Evolutionary conservation across 2,888 invertebrate species (phyloP).

Genomic region (Athalia cordata): DNA sequence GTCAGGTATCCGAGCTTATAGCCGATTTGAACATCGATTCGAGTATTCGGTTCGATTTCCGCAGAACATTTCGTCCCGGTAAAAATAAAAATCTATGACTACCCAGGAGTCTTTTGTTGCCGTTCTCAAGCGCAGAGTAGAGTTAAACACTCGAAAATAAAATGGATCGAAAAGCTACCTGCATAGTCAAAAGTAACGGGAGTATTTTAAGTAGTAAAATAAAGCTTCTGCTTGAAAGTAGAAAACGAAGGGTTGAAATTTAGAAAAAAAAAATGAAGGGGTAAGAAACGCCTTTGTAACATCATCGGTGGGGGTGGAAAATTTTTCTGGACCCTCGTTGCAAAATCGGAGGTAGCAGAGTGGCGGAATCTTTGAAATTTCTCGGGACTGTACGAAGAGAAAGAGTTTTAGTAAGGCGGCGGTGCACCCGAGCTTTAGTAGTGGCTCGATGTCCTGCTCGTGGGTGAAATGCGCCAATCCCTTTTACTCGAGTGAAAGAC

Average conservation of each 20-base stretch:
- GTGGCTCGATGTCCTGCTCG: constrained; percentile 31
- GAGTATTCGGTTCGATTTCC: too few species aligned
- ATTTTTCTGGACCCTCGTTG: background rate
- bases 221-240: too few species aligned
- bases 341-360: background rate
- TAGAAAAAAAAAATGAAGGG: too few species aligned
- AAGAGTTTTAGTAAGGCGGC: constrained; percentile 8
- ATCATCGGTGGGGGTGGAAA: too few species aligned
- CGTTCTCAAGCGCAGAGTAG: constrained; percentile 3
- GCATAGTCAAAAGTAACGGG: too few species aligned
- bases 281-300: too few species aligned
- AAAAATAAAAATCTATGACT: background rate
- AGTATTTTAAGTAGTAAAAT: too few species aligned
- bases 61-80: background rate
- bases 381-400: constrained; percentile 1
- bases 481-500: constrained; percentile 22
- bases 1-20: too few species aligned
- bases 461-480: constrained; percentile 40
- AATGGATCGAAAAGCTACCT: too few species aligned
- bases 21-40: too few species aligned
- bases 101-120: constrained; percentile 19
- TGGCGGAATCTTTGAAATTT: background rate
- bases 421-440: constrained; percentile 6
- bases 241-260: too few species aligned
- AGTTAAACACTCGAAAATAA: background rate